phyloP scores from a whole-genome alignment of 2,113 vertebrate species.

The Apistogramma diplotaenia region DNA sequence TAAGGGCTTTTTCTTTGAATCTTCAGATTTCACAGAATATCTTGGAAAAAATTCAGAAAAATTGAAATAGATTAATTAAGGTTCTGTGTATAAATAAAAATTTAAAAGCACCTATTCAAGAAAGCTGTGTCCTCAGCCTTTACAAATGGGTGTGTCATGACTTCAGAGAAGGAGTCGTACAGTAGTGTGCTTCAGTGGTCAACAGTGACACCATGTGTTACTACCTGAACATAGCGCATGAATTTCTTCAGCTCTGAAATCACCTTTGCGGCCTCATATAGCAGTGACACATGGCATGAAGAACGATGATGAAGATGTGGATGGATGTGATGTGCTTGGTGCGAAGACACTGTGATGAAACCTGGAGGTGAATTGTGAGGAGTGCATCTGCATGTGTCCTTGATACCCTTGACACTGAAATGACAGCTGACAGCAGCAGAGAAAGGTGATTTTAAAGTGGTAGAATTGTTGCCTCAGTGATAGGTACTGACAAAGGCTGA shows the following conservation, averaged over 20 bases:
- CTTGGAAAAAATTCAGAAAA: not conserved
- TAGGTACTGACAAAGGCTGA: not conserved
- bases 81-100: not conserved
- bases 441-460: too few relatives aligned
- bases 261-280: not conserved
- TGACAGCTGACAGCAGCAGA: too few relatives aligned
- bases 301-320: too few relatives aligned
- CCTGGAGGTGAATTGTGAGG: too few relatives aligned
- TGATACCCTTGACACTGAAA: too few relatives aligned
- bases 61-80: not conserved
- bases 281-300: rapidly evolving
- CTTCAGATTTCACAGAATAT: not conserved
- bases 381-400: too few relatives aligned
- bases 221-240: not conserved
- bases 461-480: not conserved
- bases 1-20: not conserved
- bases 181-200: slow-evolving; percentile 42
- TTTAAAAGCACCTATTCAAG: not conserved
- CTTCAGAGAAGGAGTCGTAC: not conserved
- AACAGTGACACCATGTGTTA: slow-evolving; percentile 72
- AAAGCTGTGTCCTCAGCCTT: not conserved
- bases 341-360: too few relatives aligned
- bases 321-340: too few relatives aligned
- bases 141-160: slow-evolving; percentile 35
- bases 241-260: not conserved